Percentiles rank a stretch among this genome's conserved stretches.
Evolutionary conservation across 2,888 invertebrate species (phyloP).

Genomic region (Bibio marci): DNA sequence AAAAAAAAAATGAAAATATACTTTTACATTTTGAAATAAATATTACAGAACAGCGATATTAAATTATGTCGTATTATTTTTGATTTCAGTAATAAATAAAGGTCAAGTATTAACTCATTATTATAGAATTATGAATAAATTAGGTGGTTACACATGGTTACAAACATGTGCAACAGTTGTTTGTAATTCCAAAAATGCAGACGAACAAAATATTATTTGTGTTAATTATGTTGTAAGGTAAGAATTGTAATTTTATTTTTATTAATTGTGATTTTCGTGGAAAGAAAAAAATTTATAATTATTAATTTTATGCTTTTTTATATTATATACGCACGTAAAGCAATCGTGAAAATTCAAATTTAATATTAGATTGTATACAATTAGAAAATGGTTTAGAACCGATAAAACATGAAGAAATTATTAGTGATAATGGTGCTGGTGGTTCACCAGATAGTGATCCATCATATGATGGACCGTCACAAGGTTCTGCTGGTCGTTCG

Average conservation of each 20-base stretch:
- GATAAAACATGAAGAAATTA: slow-evolving; percentile 70
- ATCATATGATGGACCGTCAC: slow-evolving; percentile 29
- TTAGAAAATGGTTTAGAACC: slow-evolving; percentile 57
- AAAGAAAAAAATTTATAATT: too few species aligned
- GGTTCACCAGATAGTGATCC: slow-evolving; percentile 76
- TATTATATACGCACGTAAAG: neutral
- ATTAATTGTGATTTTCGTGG: slow-evolving; percentile 15
- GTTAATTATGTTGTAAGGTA: slow-evolving; percentile 95
- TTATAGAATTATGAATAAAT: slow-evolving; percentile 90
- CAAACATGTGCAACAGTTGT: slow-evolving; percentile 95
- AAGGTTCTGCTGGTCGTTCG: slow-evolving; percentile 25
- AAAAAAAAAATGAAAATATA: neutral
- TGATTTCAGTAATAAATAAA: slow-evolving; percentile 73
- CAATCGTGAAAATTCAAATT: slow-evolving; percentile 57
- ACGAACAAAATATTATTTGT: slow-evolving; percentile 93
- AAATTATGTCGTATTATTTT: slow-evolving; percentile 12
- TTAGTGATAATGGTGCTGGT: slow-evolving; percentile 67
- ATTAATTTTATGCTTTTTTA: too few species aligned
- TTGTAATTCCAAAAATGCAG: slow-evolving; percentile 87
- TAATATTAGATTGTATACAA: slow-evolving; percentile 89
- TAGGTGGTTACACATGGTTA: slow-evolving; percentile 91
- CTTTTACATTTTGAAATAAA: slow-evolving; percentile 1
- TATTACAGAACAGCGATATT: too few species aligned
- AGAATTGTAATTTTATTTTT: slow-evolving; percentile 14
- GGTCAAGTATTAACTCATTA: slow-evolving; percentile 94